Conservation (phyloP, 2,797 vertebrate genomes). For the Sternarchorhynchus goeldii region DNA sequence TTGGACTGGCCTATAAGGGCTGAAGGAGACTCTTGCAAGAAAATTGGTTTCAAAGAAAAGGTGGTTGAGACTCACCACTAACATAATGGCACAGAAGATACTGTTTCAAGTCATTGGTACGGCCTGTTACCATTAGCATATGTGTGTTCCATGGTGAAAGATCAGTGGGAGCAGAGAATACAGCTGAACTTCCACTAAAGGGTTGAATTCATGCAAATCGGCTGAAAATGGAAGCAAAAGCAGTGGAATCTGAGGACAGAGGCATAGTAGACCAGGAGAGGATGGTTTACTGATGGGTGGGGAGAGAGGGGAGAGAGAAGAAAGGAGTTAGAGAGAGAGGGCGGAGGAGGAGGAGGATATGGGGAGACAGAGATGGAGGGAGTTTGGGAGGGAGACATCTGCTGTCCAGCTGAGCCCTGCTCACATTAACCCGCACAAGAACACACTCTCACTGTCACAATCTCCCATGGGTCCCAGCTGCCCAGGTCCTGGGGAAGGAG, state of each 20-base stretch:
- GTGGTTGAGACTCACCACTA: slow-evolving; percentile 28
- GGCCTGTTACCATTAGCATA: slow-evolving; percentile 13
- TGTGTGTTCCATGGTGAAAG: background rate
- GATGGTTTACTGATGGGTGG: background rate
- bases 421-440: slow-evolving; percentile 62
- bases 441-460: slow-evolving; percentile 65
- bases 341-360: slow-evolving; percentile 53
- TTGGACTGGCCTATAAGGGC: slow-evolving; percentile 54
- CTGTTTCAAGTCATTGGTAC: slow-evolving; percentile 17
- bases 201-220: slow-evolving; percentile 9
- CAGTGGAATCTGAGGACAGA: slow-evolving; percentile 7
- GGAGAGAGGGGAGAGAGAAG: slow-evolving; percentile 32
- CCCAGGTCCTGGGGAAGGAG: slow-evolving; percentile 48
- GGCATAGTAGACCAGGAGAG: slow-evolving; percentile 11
- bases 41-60: slow-evolving; percentile 56
- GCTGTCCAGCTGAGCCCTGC: slow-evolving; percentile 67
- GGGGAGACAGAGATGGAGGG: slow-evolving; percentile 59
- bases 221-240: slow-evolving; percentile 7
- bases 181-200: background rate
- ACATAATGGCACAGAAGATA: slow-evolving; percentile 22
- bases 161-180: background rate
- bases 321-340: slow-evolving; percentile 37
- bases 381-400: slow-evolving; percentile 63
- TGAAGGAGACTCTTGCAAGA: slow-evolving; percentile 54
- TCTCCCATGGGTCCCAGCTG: slow-evolving; percentile 66